Evolutionary conservation across 2,888 invertebrate genomes (phyloP).

Genomic region (Branchipolynoe longqiensis): DNA sequence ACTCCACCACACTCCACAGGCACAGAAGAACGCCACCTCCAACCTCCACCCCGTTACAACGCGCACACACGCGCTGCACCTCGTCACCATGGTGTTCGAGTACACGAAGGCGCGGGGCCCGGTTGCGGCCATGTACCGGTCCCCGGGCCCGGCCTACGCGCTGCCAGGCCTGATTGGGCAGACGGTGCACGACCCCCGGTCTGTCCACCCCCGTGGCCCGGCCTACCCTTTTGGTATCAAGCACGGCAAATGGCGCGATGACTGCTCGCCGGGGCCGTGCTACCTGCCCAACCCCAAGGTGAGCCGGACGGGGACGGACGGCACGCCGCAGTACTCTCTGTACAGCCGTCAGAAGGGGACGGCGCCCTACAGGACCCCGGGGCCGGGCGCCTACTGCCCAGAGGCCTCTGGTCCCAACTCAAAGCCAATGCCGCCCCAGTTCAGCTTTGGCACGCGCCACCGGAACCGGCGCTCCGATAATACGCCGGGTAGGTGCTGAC

Average conservation of each 20-base stretch:
- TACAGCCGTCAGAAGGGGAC: constrained; percentile 73
- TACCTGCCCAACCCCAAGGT: constrained; percentile 67
- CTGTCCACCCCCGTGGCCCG: constrained; percentile 69
- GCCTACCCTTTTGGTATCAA: constrained; percentile 71
- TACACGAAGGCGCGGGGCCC: constrained; percentile 73
- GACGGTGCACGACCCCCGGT: constrained; percentile 72
- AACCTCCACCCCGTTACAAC: no score
- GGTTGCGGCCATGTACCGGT: constrained; percentile 73
- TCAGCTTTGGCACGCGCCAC: constrained; percentile 79
- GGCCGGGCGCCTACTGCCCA: constrained; percentile 81
- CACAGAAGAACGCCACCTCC: no score
- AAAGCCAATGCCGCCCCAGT: constrained; percentile 73
- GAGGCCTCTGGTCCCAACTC: constrained; percentile 74
- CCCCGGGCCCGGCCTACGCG: constrained; percentile 74
- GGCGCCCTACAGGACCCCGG: constrained; percentile 75
- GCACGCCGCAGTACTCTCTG: constrained; percentile 72
- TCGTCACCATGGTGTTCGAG: constrained; percentile 69
- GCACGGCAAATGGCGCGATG: constrained; percentile 67
- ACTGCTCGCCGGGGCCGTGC: constrained; percentile 67
- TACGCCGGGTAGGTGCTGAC: constrained; percentile 79
- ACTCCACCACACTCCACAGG: no score
- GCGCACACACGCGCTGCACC: no score
- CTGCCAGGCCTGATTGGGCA: constrained; percentile 72
- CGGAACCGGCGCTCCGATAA: constrained; percentile 75
- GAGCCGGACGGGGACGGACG: constrained; percentile 70